These are phyloP conservation scores for Panulirus ornatus DNA, from an alignment of 1,140 invertebrate species.

Conservation along the genomic window DNA sequence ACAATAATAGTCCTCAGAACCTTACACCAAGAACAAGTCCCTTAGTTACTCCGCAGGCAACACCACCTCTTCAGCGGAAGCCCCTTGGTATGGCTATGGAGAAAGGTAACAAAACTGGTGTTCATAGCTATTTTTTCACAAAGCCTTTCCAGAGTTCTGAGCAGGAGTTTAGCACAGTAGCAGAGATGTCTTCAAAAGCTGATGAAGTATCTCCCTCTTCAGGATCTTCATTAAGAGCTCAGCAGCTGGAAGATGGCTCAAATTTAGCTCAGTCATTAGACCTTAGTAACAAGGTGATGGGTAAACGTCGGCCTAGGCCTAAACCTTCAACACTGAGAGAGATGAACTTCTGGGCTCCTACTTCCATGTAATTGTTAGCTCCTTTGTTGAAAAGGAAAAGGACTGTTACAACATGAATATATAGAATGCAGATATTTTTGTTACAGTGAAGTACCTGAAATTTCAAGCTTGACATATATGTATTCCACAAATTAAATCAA, in stretches of 20 bases:
- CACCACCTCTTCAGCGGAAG: background rate
- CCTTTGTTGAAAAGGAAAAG: too few species aligned
- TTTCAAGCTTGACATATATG: background rate
- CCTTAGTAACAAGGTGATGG: background rate
- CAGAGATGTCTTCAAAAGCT: background rate
- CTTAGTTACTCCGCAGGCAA: conserved; percentile 9
- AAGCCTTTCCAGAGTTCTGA: conserved; percentile 12
- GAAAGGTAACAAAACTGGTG: background rate
- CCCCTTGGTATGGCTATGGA: conserved; percentile 22
- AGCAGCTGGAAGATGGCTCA: conserved; percentile 20
- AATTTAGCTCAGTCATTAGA: background rate
- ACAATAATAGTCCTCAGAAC: background rate
- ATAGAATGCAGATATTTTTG: background rate
- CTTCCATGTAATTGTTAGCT: conserved; percentile 31
- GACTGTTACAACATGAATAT: too few species aligned
- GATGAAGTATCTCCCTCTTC: background rate
- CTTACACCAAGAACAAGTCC: conserved; percentile 12
- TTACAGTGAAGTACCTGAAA: background rate
- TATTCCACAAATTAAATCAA: background rate
- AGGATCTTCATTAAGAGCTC: background rate
- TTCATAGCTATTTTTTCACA: conserved; percentile 56
- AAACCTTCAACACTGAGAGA: conserved; percentile 48
- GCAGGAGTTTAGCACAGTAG: background rate
- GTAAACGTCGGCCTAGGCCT: conserved; percentile 12
- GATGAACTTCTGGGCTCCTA: conserved; percentile 63